phyloP scores from a whole-genome alignment of 2,113 vertebrate genomes.

The Poicephalus gulielmi region DNA sequence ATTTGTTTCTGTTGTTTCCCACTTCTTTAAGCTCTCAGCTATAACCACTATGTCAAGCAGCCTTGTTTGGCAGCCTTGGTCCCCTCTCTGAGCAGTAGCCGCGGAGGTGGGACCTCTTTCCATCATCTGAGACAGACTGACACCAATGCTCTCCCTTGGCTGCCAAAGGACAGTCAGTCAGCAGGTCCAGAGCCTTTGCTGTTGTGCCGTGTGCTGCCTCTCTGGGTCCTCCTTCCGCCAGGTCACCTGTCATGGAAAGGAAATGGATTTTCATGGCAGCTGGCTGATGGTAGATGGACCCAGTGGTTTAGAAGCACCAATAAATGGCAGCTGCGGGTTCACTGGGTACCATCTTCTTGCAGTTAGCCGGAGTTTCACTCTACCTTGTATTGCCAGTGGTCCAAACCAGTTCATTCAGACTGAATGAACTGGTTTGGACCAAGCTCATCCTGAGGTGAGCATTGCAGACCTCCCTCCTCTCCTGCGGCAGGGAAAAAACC shows the following conservation, averaged over 20 bases:
- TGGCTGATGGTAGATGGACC: neutral
- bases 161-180: neutral
- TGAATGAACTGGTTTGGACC: neutral
- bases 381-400: neutral
- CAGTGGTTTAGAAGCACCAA: neutral
- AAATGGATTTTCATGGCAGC: neutral
- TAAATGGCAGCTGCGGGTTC: neutral
- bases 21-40: neutral
- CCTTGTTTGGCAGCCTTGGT: neutral
- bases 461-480: neutral
- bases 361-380: neutral
- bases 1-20: neutral
- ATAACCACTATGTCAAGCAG: neutral
- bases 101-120: neutral
- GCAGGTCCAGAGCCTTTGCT: neutral
- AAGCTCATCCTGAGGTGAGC: neutral
- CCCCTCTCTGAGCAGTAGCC: neutral
- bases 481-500: neutral
- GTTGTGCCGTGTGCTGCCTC: neutral
- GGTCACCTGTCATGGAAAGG: neutral
- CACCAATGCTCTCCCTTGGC: neutral
- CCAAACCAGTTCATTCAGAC: neutral
- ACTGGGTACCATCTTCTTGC: neutral
- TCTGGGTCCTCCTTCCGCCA: neutral
- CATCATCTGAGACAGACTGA: neutral